phyloP scores from a whole-genome alignment of 2,113 vertebrate genomes.

The Isichthys henryi region DNA sequence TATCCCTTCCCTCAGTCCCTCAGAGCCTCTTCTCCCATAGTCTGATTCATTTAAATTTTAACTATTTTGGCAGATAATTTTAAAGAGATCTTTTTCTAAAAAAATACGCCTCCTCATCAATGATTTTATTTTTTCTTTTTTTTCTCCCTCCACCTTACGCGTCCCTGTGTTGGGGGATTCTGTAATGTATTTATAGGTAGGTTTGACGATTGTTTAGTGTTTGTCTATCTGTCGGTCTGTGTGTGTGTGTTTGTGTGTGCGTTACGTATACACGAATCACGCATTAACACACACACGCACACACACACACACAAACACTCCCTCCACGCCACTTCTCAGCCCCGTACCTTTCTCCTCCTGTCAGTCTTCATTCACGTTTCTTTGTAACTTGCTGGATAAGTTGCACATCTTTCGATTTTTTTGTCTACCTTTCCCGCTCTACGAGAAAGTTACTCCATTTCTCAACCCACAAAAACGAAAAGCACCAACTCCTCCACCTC shows the following conservation, averaged over 20 bases:
- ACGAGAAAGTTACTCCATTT: not conserved
- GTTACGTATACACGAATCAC: conserved; percentile 61
- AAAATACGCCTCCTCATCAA: conserved; percentile 43
- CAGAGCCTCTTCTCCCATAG: conserved; percentile 40
- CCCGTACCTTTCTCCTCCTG: conserved; percentile 27
- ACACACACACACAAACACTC: conserved; percentile 27
- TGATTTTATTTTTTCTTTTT: conserved; percentile 44
- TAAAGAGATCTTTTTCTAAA: conserved; percentile 35
- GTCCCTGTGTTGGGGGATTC: conserved; percentile 22
- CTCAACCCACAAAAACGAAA: conserved; percentile 6
- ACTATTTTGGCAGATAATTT: conserved; percentile 48
- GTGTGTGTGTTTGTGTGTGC: conserved; percentile 64
- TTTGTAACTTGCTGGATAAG: conserved; percentile 34
- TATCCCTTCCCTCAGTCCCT: conserved; percentile 23
- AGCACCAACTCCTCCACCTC: not conserved
- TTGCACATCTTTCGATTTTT: conserved; percentile 14
- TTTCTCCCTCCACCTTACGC: conserved; percentile 11
- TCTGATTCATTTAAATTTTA: conserved; percentile 49
- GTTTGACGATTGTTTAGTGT: conserved; percentile 64
- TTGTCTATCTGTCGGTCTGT: conserved; percentile 58
- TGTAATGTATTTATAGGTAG: conserved; percentile 59
- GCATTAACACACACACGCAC: conserved; percentile 41
- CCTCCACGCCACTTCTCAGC: conserved; percentile 32
- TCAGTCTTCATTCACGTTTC: conserved; percentile 40
- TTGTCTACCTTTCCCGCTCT: not conserved